phyloP scores from a whole-genome alignment of 2,797 vertebrate genomes.

The Hypotaenidia okinawae region DNA sequence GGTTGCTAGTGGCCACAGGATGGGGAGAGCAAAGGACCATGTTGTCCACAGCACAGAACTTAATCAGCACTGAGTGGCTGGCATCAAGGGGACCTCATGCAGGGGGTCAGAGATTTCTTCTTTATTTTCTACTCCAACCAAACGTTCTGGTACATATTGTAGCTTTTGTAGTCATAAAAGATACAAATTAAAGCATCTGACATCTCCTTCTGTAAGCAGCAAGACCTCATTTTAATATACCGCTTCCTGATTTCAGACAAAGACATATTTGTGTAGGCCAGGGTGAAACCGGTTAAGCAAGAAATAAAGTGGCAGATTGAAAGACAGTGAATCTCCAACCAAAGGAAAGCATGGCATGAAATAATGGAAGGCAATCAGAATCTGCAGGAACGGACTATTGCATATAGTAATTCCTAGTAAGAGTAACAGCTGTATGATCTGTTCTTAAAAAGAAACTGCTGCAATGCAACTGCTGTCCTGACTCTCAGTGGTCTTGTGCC shows the following conservation, averaged over 20 bases:
- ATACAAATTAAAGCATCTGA: background rate
- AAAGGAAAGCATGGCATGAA: background rate
- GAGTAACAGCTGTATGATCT: background rate
- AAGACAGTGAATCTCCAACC: slow-evolving; percentile 12
- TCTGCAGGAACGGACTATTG: background rate
- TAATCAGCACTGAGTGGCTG: background rate
- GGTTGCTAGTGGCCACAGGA: background rate
- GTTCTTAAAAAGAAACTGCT: background rate
- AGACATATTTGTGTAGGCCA: slow-evolving; percentile 59
- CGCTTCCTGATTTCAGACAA: slow-evolving; percentile 56
- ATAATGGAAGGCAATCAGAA: background rate
- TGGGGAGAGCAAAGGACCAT: background rate
- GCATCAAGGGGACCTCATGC: rapidly evolving
- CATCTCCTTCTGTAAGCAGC: background rate
- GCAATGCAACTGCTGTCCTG: background rate
- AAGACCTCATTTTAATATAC: slow-evolving; percentile 33
- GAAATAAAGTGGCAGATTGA: slow-evolving; percentile 2
- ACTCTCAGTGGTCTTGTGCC: background rate
- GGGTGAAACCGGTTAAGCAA: slow-evolving; percentile 58
- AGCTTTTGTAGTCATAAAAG: background rate
- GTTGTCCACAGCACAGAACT: background rate
- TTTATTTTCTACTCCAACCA: background rate
- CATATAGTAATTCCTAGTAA: background rate
- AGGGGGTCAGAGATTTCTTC: background rate
- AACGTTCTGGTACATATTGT: background rate